phyloP scores from a whole-genome alignment of 2,797 vertebrate genomes.

The Echiichthys vipera region DNA sequence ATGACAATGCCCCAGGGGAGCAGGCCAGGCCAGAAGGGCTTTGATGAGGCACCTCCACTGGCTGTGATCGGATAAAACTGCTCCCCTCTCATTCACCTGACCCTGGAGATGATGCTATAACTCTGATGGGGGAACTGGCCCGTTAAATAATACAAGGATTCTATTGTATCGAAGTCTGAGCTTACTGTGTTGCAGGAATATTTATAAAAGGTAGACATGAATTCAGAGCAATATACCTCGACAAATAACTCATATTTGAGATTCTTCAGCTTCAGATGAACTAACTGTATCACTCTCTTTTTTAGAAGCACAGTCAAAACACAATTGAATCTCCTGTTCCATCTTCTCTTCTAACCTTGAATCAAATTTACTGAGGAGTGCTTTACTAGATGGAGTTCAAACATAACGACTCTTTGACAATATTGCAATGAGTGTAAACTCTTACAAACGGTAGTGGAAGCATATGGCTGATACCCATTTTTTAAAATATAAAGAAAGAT shows the following conservation, averaged over 20 bases:
- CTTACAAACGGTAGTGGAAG: slow-evolving; percentile 24
- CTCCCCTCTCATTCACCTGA: slow-evolving; percentile 59
- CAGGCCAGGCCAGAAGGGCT: slow-evolving; percentile 67
- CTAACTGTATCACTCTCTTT: slow-evolving; percentile 7
- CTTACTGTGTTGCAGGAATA: slow-evolving; percentile 3
- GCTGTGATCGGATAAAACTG: slow-evolving; percentile 67
- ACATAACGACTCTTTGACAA: slow-evolving; percentile 8
- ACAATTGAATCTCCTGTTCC: neutral
- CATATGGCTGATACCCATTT: slow-evolving; percentile 37
- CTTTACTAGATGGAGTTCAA: slow-evolving; percentile 12
- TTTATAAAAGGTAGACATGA: slow-evolving; percentile 6
- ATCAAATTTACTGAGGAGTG: neutral
- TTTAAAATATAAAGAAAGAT: slow-evolving; percentile 55
- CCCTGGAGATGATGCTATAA: slow-evolving; percentile 30
- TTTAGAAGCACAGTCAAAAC: neutral
- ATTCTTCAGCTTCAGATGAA: slow-evolving; percentile 1
- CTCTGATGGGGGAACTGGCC: slow-evolving; percentile 22
- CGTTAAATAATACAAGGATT: slow-evolving; percentile 24
- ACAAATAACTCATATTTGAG: slow-evolving; percentile 3
- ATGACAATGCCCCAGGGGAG: slow-evolving; percentile 58
- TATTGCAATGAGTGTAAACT: slow-evolving; percentile 30
- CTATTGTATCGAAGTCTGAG: slow-evolving; percentile 16
- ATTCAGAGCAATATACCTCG: neutral
- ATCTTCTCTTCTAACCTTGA: slow-evolving; percentile 7
- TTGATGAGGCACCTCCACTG: slow-evolving; percentile 73